Evolutionary conservation across 2,888 invertebrate genomes (phyloP), one percentile per base, ranked within the genome.

Genomic region (Himalopsyche anomala): DNA sequence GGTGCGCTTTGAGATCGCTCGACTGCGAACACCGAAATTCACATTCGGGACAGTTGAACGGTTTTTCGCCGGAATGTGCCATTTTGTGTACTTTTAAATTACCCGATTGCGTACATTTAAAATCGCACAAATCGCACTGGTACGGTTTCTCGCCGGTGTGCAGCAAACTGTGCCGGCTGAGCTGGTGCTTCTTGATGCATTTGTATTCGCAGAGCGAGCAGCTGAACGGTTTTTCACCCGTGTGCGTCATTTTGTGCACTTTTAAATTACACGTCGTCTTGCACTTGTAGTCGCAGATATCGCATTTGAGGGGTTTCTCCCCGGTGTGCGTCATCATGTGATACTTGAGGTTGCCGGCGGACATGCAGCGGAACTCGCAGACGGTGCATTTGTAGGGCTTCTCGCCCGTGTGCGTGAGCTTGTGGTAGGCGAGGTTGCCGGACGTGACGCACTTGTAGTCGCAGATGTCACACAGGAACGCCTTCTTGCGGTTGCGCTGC

Each of bases 241-340:
- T 62, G 28, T 62, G 62, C 28, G 62, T 62, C 62, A 62, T 62
- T 19, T 62, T 62, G 28, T 62, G 62, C 28, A 62, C 28, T 62
- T 62, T 62, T 19, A 62, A 2, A 28, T 62, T 62, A 2, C n/a
- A 62, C 28, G 28, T 19, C 19, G n/a, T 62, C 4, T 62, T 62
- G 28, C 62, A 62, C 8, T 62, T 62, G 28, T 62, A 62, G 19
- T 62, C 62, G 28, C 62, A 62, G 9, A 19, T 19, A 11, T 62
- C 28, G 28, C 62, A 62, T 28, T 19, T 62, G 6, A 19, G 28
- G 0, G 62, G 62, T 19, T 62, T 62, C 11, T 62, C 62, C 4
- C 62, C 62, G 6, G 62, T 19, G 28, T 62, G 62, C 8, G 62
- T 62, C 62, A 62, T 62, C 28, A 11, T 62, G 11, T 62, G 62